These are phyloP conservation scores for Hoplodrina ambigua DNA, from an alignment of 2,888 invertebrate genomes.

Conservation along the genomic window DNA sequence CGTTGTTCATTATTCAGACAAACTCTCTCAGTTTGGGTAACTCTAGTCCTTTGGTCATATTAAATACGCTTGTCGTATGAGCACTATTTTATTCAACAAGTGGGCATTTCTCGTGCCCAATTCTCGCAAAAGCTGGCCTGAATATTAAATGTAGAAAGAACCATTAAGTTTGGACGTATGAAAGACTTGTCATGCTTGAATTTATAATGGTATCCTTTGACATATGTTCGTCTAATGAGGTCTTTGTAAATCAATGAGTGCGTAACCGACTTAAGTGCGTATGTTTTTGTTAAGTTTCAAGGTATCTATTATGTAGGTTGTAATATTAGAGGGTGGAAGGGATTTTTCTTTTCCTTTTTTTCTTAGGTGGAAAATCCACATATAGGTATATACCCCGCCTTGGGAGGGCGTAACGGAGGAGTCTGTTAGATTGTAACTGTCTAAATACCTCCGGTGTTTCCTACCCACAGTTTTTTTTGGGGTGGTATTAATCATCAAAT, in stretches of 20 bases:
- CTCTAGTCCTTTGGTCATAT: conserved; percentile 52
- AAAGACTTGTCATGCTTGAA: conserved; percentile 33
- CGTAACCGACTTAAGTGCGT: not conserved
- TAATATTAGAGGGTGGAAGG: too few species aligned
- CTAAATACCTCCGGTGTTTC: too few species aligned
- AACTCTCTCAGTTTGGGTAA: conserved; percentile 31
- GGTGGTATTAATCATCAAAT: too few species aligned
- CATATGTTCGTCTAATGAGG: not conserved
- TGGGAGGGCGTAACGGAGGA: too few species aligned
- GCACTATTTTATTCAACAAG: conserved; percentile 66
- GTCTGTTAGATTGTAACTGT: too few species aligned
- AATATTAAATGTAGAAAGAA: conserved; percentile 50
- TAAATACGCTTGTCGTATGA: conserved; percentile 30
- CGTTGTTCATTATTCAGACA: conserved; percentile 57
- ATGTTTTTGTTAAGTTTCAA: not conserved
- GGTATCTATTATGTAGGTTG: too few species aligned
- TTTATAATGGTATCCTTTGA: conserved; percentile 31
- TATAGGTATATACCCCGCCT: too few species aligned
- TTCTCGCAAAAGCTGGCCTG: conserved; percentile 21
- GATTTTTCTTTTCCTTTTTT: too few species aligned
- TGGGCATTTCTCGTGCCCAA: conserved; percentile 59
- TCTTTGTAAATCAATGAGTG: conserved; percentile 22
- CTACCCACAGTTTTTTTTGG: too few species aligned
- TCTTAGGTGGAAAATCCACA: too few species aligned
- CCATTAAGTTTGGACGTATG: conserved; percentile 37